A percentile compares a stretch with the other conserved stretches of the same genome.
Evolutionary conservation across 2,113 vertebrate species (phyloP).

Genomic region (Microtus richardsoni): DNA sequence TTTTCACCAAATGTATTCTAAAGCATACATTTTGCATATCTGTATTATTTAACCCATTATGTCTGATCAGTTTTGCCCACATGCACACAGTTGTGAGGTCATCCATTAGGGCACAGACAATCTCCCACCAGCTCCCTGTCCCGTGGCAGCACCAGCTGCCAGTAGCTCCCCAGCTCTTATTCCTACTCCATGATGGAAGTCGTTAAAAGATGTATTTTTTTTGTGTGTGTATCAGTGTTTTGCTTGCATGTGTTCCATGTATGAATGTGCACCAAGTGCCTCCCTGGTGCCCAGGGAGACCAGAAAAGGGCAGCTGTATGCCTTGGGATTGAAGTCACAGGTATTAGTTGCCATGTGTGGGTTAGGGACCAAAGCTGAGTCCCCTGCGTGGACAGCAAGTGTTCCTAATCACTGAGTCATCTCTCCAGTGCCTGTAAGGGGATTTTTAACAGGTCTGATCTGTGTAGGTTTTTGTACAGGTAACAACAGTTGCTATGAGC

Average conservation of each 20-base stretch:
- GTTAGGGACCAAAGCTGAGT: neutral
- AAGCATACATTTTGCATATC: neutral
- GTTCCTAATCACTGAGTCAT: neutral
- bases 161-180: no score
- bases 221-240: no score
- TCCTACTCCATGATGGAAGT: neutral
- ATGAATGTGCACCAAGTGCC: no score
- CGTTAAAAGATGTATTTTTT: neutral
- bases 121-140: neutral
- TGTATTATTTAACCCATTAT: neutral
- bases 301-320: neutral
- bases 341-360: neutral
- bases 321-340: neutral
- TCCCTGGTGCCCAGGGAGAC: neutral
- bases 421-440: neutral
- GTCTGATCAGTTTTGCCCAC: neutral
- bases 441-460: neutral
- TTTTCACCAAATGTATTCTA: neutral
- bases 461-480: neutral
- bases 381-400: no score
- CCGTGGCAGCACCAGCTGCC: neutral
- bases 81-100: neutral
- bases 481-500: neutral
- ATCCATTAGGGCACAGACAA: neutral
- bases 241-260: neutral